Evolutionary conservation across 2,888 invertebrate genomes (phyloP), one percentile per base, ranked within the genome.

Genomic region (Luperina nickerlii): DNA sequence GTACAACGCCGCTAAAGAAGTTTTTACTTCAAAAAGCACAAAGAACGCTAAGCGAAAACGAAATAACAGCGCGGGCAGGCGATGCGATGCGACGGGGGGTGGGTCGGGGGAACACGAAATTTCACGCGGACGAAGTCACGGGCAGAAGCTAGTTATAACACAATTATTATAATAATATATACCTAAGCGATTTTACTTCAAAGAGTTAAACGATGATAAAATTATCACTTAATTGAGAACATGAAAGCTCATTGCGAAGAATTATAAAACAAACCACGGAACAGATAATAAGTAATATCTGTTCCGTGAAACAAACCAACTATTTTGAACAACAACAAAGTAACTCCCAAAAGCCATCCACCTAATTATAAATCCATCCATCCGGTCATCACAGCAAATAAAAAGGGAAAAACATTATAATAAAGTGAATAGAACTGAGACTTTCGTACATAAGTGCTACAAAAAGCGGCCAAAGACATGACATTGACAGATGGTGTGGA

Each of bases 401-500:
- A 85, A 82, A 76, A 87, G 88, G 84, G 87, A 75, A 87, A 90
- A 90, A 87, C 88, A 91, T 90, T 90, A 90, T 88, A 89, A 90
- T 90, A 91, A 90, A 92, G 90, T 91, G 92, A 93, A 92, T 93
- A 92, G 85, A 90, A 87, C 81, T 79, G 76, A 83, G 83, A 82
- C 66, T 87, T 87, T 83, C 76, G 79, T 84, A 88, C 93, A 92
- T 94, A 93, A 94, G 94, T 92, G 93, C 88, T 91, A 94, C 95
- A 96, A 95, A 95, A 96, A 96, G 94, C 92, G 91, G 89, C 91
- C 89, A 89, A 85, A 91, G 92, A 92, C 87, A 91, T 93, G 96
- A 96, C 96, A 89, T 94, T 96, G 96, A 96, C 93, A 94, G 96
- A 96, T 96, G 92, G 92, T 95, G 95, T 94, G 93, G 94, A 95